Percentiles rank a stretch among this genome's conserved stretches.
These are phyloP conservation scores for Xylocampa areola DNA, from an alignment of 2,888 invertebrate species.

Conservation along the genomic window DNA sequence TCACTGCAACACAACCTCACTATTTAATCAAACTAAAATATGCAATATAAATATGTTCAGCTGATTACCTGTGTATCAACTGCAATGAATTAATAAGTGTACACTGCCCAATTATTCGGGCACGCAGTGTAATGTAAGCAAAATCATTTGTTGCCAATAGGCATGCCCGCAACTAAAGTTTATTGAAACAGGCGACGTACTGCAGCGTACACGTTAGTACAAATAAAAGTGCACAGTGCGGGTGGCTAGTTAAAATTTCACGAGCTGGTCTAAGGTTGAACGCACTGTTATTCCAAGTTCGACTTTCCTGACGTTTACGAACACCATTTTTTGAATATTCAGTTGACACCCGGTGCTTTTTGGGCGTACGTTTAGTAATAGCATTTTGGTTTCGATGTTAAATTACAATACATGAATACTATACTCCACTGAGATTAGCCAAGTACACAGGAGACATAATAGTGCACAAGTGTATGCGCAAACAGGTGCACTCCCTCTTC, in stretches of 20 bases:
- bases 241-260: constrained; percentile 79
- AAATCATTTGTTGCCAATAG: constrained; percentile 63
- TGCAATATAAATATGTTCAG: constrained; percentile 36
- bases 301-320: constrained; percentile 57
- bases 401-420: too few species aligned
- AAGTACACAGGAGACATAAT: too few species aligned
- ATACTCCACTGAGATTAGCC: too few species aligned
- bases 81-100: constrained; percentile 53
- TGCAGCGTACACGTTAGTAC: constrained; percentile 69
- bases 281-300: constrained; percentile 63
- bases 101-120: constrained; percentile 57
- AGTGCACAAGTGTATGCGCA: too few species aligned
- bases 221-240: constrained; percentile 76
- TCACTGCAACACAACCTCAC: constrained; percentile 10
- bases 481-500: too few species aligned
- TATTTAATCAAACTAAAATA: constrained; percentile 40
- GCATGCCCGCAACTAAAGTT: constrained; percentile 51
- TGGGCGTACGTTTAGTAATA: constrained; percentile 32
- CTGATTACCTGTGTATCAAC: constrained; percentile 49
- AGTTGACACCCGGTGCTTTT: constrained; percentile 35
- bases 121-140: constrained; percentile 60
- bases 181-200: constrained; percentile 55
- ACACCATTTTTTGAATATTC: constrained; percentile 65
- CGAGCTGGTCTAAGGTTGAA: constrained; percentile 66
- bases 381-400: constrained; percentile 2